A percentile compares a stretch with the other conserved stretches of the same genome.
Evolutionary conservation across 2,113 vertebrate species (phyloP).

Genomic region (Phyllostomus hastatus): DNA sequence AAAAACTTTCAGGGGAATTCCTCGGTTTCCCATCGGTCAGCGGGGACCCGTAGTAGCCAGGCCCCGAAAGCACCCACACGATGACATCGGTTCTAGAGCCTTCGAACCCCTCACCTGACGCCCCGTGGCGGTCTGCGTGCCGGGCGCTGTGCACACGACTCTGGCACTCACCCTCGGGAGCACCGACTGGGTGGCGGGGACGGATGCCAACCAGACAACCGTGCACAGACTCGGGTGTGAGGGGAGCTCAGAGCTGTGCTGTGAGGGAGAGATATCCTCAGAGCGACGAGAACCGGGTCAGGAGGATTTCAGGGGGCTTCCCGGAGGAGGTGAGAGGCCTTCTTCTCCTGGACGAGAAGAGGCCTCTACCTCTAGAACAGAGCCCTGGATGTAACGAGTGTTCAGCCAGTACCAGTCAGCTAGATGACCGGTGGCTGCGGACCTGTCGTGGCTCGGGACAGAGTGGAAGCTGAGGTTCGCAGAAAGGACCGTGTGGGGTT

Average conservation of each 20-base stretch:
- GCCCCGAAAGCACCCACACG: background rate
- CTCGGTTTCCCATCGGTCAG: background rate
- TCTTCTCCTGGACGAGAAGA: too few relatives aligned
- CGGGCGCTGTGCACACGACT: background rate
- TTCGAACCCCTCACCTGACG: background rate
- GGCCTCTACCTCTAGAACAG: background rate
- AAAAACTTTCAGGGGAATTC: background rate
- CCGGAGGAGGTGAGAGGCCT: too few relatives aligned
- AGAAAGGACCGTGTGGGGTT: background rate
- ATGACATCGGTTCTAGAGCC: background rate
- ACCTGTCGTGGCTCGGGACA: background rate
- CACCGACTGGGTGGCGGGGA: background rate
- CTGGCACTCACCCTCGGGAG: background rate
- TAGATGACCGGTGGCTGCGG: background rate
- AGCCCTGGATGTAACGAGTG: too few relatives aligned
- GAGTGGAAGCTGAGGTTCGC: background rate
- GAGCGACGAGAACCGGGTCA: too few relatives aligned
- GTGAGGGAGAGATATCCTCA: background rate
- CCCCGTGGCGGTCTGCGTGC: background rate
- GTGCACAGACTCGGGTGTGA: fast-evolving
- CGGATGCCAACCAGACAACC: background rate
- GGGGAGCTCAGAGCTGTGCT: background rate
- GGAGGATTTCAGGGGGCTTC: background rate
- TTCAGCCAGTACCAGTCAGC: background rate
- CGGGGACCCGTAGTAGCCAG: background rate